Percentiles rank a stretch among this genome's conserved stretches.
phyloP scores from a whole-genome alignment of 2,797 vertebrate genomes.

The Pipistrellus pygmaeus region DNA sequence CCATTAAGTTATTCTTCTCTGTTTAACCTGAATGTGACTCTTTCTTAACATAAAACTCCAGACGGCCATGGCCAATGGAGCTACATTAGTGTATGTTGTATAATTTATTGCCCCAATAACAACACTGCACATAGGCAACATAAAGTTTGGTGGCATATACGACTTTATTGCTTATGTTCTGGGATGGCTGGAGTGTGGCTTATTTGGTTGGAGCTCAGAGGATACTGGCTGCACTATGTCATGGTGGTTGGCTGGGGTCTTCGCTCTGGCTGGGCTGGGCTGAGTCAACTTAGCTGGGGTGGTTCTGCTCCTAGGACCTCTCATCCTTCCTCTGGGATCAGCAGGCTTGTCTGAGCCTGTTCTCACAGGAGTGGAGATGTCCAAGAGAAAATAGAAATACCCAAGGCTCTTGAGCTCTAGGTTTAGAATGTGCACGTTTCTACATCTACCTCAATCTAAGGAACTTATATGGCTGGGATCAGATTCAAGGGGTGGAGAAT shows the following conservation, averaged over 20 bases:
- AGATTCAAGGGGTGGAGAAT: background rate
- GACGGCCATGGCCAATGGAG: background rate
- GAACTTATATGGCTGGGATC: background rate
- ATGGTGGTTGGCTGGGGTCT: background rate
- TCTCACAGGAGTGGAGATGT: background rate
- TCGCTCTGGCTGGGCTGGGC: background rate
- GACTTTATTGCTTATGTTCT: background rate
- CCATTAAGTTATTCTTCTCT: background rate
- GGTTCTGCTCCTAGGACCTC: background rate
- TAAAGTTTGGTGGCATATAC: background rate
- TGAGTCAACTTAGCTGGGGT: background rate
- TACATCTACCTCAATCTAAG: background rate
- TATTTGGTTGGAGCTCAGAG: background rate
- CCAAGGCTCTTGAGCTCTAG: background rate
- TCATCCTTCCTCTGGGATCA: background rate
- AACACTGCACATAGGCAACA: background rate
- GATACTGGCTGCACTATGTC: background rate
- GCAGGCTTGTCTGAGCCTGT: background rate
- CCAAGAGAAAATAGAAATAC: background rate
- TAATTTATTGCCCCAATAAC: conserved; percentile 40
- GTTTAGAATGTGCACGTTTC: background rate
- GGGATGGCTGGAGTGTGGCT: background rate
- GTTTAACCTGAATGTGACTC: conserved; percentile 37
- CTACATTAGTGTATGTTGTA: background rate
- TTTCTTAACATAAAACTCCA: conserved; percentile 37